Evolutionary conservation across 1,140 invertebrate species (phyloP).

Genomic region (Dendroctonus ponderosae): DNA sequence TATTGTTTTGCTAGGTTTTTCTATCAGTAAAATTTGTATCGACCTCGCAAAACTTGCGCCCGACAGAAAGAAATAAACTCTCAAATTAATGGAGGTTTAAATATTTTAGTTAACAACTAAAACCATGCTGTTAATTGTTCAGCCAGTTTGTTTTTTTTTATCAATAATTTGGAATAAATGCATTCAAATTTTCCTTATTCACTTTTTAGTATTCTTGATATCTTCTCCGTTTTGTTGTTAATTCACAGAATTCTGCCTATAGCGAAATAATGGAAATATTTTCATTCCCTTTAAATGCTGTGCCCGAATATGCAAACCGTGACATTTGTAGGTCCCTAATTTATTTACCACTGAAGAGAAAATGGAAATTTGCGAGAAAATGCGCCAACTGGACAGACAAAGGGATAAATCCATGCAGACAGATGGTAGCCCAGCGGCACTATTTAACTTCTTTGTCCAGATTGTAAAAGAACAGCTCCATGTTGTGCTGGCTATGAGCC

Average conservation of each 20-base stretch:
- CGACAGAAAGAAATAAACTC: too few species aligned
- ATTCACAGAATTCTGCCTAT: neutral
- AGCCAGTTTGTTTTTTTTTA: too few species aligned
- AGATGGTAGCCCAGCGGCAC: constrained; percentile 67
- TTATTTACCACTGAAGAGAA: constrained; percentile 87
- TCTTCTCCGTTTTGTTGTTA: too few species aligned
- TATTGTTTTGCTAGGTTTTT: too few species aligned
- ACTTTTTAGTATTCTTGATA: neutral
- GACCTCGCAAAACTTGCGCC: too few species aligned
- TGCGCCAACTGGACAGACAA: constrained; percentile 86
- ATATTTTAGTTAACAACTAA: too few species aligned
- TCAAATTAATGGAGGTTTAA: too few species aligned
- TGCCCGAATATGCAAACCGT: too few species aligned
- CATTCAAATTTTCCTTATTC: neutral
- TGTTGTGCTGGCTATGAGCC: constrained; percentile 89
- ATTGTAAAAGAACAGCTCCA: constrained; percentile 90
- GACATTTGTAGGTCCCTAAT: constrained; percentile 68
- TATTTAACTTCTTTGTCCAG: constrained; percentile 93
- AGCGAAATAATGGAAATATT: neutral
- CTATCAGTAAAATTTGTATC: too few species aligned
- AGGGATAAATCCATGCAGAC: constrained; percentile 80
- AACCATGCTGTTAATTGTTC: too few species aligned
- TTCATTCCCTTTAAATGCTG: neutral
- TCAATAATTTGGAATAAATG: too few species aligned
- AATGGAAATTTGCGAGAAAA: constrained; percentile 90